Conservation (phyloP, 2,113 vertebrate species). For the Hystrix brachyura region DNA sequence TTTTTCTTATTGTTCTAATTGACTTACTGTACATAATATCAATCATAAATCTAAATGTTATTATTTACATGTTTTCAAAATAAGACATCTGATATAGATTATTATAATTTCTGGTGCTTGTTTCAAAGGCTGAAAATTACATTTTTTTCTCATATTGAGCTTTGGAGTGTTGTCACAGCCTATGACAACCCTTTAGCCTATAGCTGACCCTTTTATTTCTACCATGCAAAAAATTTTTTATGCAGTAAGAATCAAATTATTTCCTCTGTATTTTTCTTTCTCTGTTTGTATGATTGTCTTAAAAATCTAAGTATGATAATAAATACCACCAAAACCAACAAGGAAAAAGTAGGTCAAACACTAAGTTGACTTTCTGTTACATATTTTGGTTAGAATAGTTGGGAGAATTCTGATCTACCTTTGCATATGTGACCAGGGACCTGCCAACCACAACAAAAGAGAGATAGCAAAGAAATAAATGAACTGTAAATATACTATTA, state of each 20-base stretch:
- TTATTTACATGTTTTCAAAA: neutral
- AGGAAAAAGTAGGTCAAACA: conserved; percentile 46
- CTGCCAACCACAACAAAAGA: conserved; percentile 68
- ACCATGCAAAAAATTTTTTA: neutral
- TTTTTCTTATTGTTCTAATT: neutral
- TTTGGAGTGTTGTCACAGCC: neutral
- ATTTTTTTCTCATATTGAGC: neutral
- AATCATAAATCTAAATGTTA: neutral
- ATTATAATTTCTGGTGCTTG: neutral
- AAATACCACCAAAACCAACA: neutral
- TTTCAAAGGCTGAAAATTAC: neutral
- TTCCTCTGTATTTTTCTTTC: neutral
- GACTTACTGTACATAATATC: neutral
- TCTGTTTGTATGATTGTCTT: neutral
- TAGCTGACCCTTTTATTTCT: neutral
- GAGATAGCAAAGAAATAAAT: conserved; percentile 57
- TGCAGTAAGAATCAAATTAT: neutral
- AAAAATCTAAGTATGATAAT: neutral
- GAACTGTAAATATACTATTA: conserved; percentile 76
- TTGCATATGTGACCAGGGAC: neutral
- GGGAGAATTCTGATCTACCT: conserved; percentile 51
- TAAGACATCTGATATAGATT: neutral
- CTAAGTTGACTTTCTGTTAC: neutral
- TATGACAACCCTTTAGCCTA: neutral
- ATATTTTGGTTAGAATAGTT: neutral